These are phyloP conservation scores for Catocala sponsa DNA, from an alignment of 2,888 invertebrate genomes.

Conservation along the genomic window DNA sequence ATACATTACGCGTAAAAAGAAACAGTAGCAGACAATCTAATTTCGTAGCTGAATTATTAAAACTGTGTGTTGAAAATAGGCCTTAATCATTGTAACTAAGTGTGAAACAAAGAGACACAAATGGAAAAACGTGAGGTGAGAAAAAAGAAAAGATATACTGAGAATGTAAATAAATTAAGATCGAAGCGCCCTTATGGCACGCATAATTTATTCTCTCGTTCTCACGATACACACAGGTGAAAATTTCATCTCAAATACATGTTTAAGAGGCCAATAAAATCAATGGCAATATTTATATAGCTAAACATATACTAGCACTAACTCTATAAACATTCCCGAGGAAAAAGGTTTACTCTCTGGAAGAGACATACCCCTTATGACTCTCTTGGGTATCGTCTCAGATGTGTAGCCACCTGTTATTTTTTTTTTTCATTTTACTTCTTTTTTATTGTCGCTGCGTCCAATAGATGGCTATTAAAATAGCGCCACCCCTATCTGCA, in stretches of 20 bases:
- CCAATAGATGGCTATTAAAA: slow-evolving; percentile 42
- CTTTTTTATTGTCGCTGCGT: slow-evolving; percentile 65
- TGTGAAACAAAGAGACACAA: slow-evolving; percentile 18
- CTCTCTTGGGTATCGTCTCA: slow-evolving; percentile 66
- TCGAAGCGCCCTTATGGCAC: slow-evolving; percentile 13
- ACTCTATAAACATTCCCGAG: slow-evolving; percentile 48
- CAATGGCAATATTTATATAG: slow-evolving; percentile 40
- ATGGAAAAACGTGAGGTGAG: slow-evolving; percentile 15
- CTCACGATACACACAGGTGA: slow-evolving; percentile 24
- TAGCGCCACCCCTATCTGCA: slow-evolving; percentile 14
- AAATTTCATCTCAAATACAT: slow-evolving; percentile 28
- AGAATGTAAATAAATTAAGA: slow-evolving; percentile 39
- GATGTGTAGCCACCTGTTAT: slow-evolving; percentile 65
- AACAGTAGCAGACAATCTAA: not conserved
- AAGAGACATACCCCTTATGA: slow-evolving; percentile 66
- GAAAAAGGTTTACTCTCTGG: slow-evolving; percentile 65
- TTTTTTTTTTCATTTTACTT: slow-evolving; percentile 65
- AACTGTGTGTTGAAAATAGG: slow-evolving; percentile 5
- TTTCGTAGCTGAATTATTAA: slow-evolving; percentile 6
- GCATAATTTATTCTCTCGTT: slow-evolving; percentile 29
- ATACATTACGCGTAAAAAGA: too few relatives aligned
- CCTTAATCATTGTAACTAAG: slow-evolving; percentile 24
- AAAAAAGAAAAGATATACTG: slow-evolving; percentile 30
- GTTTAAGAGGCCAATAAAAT: slow-evolving; percentile 19
- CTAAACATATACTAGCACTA: slow-evolving; percentile 41